Evolutionary conservation across 2,113 vertebrate genomes (phyloP).

Genomic region (Manacus vitellinus): DNA sequence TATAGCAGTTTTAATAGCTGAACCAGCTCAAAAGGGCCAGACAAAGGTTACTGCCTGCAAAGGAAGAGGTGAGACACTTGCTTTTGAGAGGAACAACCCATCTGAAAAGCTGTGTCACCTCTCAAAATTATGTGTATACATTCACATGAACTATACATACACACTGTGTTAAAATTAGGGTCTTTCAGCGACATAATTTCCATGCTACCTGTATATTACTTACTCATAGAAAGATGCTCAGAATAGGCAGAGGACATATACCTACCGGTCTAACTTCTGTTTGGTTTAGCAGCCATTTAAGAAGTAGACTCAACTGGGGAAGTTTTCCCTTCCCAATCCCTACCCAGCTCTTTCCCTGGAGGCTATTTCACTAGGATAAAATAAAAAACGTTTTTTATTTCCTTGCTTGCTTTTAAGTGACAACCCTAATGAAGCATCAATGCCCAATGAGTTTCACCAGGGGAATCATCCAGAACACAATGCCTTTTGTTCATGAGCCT

Average conservation of each 20-base stretch:
- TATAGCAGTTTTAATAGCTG: background rate
- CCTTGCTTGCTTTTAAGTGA: background rate
- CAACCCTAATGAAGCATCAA: background rate
- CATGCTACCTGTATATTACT: background rate
- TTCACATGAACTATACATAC: background rate
- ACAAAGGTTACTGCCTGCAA: background rate
- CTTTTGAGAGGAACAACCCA: background rate
- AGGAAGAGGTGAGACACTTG: background rate
- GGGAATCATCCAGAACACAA: background rate
- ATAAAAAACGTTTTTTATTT: background rate
- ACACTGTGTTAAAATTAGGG: background rate
- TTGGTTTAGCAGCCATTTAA: background rate
- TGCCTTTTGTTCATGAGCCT: background rate
- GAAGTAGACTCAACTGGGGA: background rate
- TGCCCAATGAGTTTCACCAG: background rate
- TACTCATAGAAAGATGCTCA: background rate
- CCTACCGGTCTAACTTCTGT: background rate
- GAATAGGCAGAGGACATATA: background rate
- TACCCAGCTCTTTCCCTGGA: background rate
- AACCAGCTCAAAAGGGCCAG: background rate
- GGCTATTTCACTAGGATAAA: background rate
- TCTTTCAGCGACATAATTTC: background rate
- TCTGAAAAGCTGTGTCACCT: background rate
- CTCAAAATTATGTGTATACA: rapidly evolving
- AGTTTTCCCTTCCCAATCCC: background rate